Conservation (phyloP, 92 coral and sea anemone genomes). For the Palythoa grandiflora region DNA sequence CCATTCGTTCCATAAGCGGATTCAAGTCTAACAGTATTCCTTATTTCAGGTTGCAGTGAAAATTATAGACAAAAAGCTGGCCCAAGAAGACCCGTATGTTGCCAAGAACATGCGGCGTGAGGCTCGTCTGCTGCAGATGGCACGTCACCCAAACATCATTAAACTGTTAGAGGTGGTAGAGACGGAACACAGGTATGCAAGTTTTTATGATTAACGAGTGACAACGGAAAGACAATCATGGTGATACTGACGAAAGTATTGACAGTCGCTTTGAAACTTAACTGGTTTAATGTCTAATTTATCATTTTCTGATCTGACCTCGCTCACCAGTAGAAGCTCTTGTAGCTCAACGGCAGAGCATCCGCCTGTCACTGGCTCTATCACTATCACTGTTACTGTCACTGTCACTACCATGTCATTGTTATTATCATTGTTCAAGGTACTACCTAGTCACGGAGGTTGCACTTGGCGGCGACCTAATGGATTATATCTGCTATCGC, state of each 20-base stretch:
- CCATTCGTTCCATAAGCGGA: too few species aligned
- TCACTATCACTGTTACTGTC: too few species aligned
- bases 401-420: background rate
- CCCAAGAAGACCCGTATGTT: constrained; percentile 94
- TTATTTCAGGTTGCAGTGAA: constrained; percentile 88
- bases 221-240: background rate
- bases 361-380: too few species aligned
- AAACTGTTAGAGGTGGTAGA: constrained; percentile 95
- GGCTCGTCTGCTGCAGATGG: constrained; percentile 97
- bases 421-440: constrained; percentile 25
- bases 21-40: background rate
- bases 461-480: constrained; percentile 96
- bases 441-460: constrained; percentile 93
- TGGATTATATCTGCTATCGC: constrained; percentile 99
- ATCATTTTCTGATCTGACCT: too few species aligned
- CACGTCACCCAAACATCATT: constrained; percentile 89
- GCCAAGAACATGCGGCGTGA: constrained; percentile 99
- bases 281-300: too few species aligned
- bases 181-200: constrained; percentile 84
- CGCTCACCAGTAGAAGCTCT: too few species aligned
- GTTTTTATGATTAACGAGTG: background rate
- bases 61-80: constrained; percentile 96
- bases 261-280: too few species aligned
- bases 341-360: too few species aligned
- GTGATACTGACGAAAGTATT: background rate